Percentiles rank a stretch among this genome's conserved stretches.
These are phyloP conservation scores for Anabacerthia variegaticeps DNA, from an alignment of 2,797 vertebrate genomes.

Conservation along the genomic window DNA sequence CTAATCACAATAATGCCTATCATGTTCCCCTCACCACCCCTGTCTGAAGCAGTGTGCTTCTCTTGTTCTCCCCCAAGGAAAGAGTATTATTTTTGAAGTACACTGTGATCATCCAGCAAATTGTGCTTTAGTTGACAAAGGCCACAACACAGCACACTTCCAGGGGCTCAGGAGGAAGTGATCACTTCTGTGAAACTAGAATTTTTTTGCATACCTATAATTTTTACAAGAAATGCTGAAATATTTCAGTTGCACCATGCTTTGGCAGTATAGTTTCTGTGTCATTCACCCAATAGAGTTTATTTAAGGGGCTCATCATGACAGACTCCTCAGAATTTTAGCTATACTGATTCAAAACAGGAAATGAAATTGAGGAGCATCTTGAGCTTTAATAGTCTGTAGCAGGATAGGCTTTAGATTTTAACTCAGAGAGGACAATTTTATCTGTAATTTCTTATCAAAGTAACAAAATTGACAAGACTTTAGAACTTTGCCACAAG, in stretches of 20 bases:
- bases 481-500: background rate
- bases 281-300: background rate
- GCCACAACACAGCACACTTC: background rate
- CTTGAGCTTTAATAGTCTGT: background rate
- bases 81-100: conserved; percentile 12
- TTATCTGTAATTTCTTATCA: background rate
- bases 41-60: background rate
- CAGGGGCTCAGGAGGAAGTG: background rate
- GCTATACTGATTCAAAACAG: background rate
- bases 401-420: background rate
- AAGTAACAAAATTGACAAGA: background rate
- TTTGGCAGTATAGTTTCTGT: background rate
- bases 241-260: background rate
- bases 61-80: background rate
- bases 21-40: background rate
- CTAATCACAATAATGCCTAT: background rate
- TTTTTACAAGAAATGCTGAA: background rate
- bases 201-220: background rate
- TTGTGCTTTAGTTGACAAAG: background rate
- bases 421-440: background rate
- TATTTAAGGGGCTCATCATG: background rate
- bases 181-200: background rate
- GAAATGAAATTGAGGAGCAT: background rate
- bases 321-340: background rate
- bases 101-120: conserved; percentile 7